These are phyloP conservation scores for Drosophila robusta DNA, from an alignment of 2,888 invertebrate species.

Conservation along the genomic window DNA sequence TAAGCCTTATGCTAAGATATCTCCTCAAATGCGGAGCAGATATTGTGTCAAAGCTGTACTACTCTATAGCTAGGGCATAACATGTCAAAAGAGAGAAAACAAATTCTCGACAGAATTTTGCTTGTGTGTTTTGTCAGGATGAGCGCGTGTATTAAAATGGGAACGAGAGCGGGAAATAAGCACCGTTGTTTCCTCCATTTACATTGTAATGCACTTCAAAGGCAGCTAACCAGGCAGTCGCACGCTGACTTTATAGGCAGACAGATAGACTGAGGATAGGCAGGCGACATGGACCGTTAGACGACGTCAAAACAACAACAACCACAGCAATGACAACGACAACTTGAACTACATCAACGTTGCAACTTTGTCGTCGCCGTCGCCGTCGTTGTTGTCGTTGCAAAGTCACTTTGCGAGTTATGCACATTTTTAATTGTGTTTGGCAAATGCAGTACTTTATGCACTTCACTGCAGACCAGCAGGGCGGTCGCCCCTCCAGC, in stretches of 20 bases:
- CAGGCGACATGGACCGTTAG: constrained; percentile 62
- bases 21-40: neutral
- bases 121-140: constrained; percentile 38
- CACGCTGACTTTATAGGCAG: constrained; percentile 25
- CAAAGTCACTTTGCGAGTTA: constrained; percentile 54
- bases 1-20: too few species aligned
- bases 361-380: constrained; percentile 19
- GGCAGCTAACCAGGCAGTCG: constrained; percentile 56
- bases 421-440: constrained; percentile 78
- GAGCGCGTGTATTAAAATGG: constrained; percentile 28
- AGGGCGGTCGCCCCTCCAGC: constrained; percentile 17
- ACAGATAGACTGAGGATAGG: constrained; percentile 44
- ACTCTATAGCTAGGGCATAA: constrained; percentile 1
- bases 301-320: constrained; percentile 34
- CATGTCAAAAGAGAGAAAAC: constrained; percentile 1
- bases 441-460: constrained; percentile 59
- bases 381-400: constrained; percentile 12
- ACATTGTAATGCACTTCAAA: constrained; percentile 73
- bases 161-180: constrained; percentile 46
- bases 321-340: constrained; percentile 27
- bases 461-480: constrained; percentile 50
- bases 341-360: constrained; percentile 65
- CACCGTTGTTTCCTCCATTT: constrained; percentile 65
- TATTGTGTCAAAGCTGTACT: constrained; percentile 3
- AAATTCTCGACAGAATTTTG: constrained; percentile 7